Percentiles rank a stretch among this genome's conserved stretches.
Evolutionary conservation across 2,797 vertebrate species (phyloP).

Genomic region (Pipistrellus pipistrellus): DNA sequence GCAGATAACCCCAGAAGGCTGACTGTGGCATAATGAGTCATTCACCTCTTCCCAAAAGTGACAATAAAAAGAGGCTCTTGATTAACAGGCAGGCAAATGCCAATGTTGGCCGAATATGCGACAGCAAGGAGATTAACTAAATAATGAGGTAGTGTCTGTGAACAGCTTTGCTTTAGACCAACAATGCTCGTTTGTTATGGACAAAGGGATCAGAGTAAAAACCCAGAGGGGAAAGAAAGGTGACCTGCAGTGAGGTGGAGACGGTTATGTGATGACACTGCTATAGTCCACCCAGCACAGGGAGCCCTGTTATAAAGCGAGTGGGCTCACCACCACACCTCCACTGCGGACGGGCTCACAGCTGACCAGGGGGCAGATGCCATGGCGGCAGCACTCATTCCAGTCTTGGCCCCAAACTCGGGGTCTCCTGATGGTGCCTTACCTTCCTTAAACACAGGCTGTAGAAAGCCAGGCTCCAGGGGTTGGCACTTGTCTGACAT

Average conservation of each 20-base stretch:
- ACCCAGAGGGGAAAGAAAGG: constrained; percentile 84
- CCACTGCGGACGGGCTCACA: rapidly evolving
- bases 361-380: rapidly evolving
- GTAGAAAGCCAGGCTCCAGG: background rate
- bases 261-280: constrained; percentile 85
- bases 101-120: constrained; percentile 88
- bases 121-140: constrained; percentile 91
- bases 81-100: constrained; percentile 86
- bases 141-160: constrained; percentile 88
- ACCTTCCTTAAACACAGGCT: background rate
- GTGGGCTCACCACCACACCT: background rate
- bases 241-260: constrained; percentile 74
- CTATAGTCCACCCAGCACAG: background rate
- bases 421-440: background rate
- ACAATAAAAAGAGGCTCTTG: constrained; percentile 90
- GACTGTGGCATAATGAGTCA: constrained; percentile 89
- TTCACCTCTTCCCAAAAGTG: constrained; percentile 88
- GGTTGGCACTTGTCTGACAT: background rate
- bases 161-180: constrained; percentile 86
- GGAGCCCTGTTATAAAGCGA: constrained; percentile 48
- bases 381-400: background rate
- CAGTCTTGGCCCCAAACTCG: background rate
- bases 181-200: constrained; percentile 85
- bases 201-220: constrained; percentile 86
- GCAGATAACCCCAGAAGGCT: constrained; percentile 89